phyloP scores from a whole-genome alignment of 2,797 vertebrate species.

The Eidolon dupreanum region DNA sequence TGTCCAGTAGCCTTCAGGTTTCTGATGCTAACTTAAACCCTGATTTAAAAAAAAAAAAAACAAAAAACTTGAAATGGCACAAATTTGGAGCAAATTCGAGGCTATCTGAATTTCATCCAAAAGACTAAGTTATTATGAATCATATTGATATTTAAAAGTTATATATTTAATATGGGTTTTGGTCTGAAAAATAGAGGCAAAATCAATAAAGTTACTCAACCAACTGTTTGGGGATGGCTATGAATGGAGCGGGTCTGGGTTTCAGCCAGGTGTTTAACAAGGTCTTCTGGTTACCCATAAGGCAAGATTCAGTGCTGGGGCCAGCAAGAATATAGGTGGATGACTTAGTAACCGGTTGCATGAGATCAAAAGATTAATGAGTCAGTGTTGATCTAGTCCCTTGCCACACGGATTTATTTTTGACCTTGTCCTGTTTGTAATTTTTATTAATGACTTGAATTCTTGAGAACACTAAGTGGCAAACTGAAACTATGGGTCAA shows the following conservation, averaged over 20 bases:
- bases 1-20: not conserved
- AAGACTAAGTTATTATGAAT: not conserved
- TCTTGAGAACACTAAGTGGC: not conserved
- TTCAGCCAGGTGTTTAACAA: not conserved
- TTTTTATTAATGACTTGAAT: slow-evolving; percentile 24
- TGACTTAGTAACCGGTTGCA: not conserved
- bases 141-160: not conserved
- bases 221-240: not conserved
- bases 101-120: not conserved
- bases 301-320: not conserved
- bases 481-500: slow-evolving; percentile 9
- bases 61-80: not conserved
- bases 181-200: not conserved
- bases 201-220: not conserved
- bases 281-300: not conserved
- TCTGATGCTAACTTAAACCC: not conserved
- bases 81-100: not conserved
- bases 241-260: not conserved
- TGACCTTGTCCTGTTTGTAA: not conserved
- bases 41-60: not conserved
- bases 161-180: not conserved
- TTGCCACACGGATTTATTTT: slow-evolving; percentile 16
- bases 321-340: not conserved
- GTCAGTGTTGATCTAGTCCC: not conserved
- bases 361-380: not conserved